Evolutionary conservation across 2,888 invertebrate genomes (phyloP), one percentile per base, ranked within the genome.

Genomic region (Dicyrtoma fusca): DNA sequence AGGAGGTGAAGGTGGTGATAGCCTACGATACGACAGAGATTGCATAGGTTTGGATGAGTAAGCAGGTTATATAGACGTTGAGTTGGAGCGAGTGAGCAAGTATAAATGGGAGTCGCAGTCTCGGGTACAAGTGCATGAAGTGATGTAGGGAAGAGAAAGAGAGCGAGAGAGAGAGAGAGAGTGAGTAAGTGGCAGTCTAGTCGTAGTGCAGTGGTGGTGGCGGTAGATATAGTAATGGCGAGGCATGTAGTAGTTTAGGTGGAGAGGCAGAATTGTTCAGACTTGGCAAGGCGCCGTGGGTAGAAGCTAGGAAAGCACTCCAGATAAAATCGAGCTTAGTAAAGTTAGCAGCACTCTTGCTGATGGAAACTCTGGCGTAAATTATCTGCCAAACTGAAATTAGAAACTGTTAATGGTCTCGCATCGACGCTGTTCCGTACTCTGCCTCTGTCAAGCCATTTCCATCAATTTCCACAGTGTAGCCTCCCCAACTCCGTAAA

Each of bases 331-430:
- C 68, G 45, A 68, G 68, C 75, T 77, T 76, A 74, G 74, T 71
- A 77, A 76, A 75, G 77, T 77, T 77, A 76, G 76, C 72, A 79
- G 76, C 73, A 74, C 74, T 75, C 73, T 75, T 77, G 79, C 75
- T 78, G 79, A 80, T 80, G 78, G 77, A 80, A 77, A 79, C 78
- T 77, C 74, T 76, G 77, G 77, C 79, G 79, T 77, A 78, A 80
- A 80, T 80, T 80, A 79, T 79, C 80, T 80, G 79, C 79, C 80
- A 80, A 80, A 80, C 79, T 78, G 77, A 71, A 78, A 80, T 79
- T 80, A 79, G 77, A 77, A 79, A 79, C 80, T 80, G 80, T 80
- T 80, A 80, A 80, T 79, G 78, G 79, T 77, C 78, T 75, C 79
- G 77, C 79, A 79, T 79, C 77, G 78, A 77, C 78, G 78, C 79